These are phyloP conservation scores for Tetragonula carbonaria DNA, from an alignment of 2,888 invertebrate species.

Conservation along the genomic window DNA sequence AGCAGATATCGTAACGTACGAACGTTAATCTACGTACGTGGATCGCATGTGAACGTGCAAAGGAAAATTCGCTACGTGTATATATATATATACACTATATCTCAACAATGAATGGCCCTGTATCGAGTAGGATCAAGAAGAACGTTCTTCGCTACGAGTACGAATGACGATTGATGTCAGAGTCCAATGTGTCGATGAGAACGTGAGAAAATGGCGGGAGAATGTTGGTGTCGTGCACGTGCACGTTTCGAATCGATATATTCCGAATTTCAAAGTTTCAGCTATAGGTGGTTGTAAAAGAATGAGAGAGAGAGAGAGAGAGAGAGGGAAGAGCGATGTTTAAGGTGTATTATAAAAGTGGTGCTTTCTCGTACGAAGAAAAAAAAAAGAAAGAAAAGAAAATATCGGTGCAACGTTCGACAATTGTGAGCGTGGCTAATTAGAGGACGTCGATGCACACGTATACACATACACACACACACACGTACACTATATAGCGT, in stretches of 20 bases:
- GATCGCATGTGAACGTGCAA: conserved; percentile 36
- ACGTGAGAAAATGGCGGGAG: neutral
- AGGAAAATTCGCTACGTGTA: conserved; percentile 27
- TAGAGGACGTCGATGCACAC: conserved; percentile 40
- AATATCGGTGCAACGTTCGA: conserved; percentile 60
- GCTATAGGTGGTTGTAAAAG: neutral
- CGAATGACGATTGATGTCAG: neutral
- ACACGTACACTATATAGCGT: conserved; percentile 61
- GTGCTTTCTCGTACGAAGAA: conserved; percentile 74
- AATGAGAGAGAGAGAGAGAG: conserved; percentile 2
- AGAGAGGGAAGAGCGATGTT: conserved; percentile 41
- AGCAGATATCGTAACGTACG: conserved; percentile 12
- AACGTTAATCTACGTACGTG: neutral
- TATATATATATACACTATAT: neutral
- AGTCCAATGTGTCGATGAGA: conserved; percentile 20
- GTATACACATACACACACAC: conserved; percentile 34
- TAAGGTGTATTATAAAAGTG: conserved; percentile 73
- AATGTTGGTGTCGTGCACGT: conserved; percentile 1
- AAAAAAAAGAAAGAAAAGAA: conserved; percentile 8
- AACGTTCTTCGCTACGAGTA: neutral
- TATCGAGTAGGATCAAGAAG: neutral
- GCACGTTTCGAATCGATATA: conserved; percentile 52
- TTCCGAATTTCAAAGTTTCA: conserved; percentile 48
- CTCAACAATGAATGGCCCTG: conserved; percentile 72
- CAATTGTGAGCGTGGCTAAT: conserved; percentile 61